Evolutionary conservation across 64 coral and sea anemone genomes (phyloP).

Genomic region (Hydrozoanthus tunicans): DNA sequence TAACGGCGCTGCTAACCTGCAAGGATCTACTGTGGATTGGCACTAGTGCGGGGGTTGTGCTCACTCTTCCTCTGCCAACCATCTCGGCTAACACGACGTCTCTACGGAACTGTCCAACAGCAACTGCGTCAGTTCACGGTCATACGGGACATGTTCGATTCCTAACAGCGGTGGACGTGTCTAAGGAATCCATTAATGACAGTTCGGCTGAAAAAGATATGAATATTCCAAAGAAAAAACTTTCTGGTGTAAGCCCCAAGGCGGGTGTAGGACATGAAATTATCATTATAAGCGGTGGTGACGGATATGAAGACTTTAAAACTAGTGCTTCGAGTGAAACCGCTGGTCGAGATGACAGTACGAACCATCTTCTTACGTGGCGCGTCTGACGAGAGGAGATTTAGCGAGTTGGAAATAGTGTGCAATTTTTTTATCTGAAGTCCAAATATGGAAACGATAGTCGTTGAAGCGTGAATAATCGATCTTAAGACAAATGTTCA

Average conservation of each 20-base stretch:
- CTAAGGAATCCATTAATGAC: constrained; percentile 72
- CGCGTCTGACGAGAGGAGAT: constrained; percentile 71
- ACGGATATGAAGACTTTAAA: constrained; percentile 99
- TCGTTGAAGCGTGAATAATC: not conserved
- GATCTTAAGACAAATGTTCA: not conserved
- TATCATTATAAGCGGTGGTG: constrained; percentile 97
- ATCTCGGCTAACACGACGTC: constrained; percentile 93
- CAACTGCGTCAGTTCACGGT: constrained; percentile 91
- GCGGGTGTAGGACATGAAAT: constrained; percentile 56
- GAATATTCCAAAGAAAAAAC: constrained; percentile 32
- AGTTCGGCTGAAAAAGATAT: constrained; percentile 68
- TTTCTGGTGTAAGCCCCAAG: constrained; percentile 43
- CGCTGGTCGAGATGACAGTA: constrained; percentile 99
- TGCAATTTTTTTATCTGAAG: not conserved
- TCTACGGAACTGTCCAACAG: constrained; percentile 82
- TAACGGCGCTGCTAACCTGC: constrained; percentile 89
- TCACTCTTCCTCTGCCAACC: constrained; percentile 95
- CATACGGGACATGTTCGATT: constrained; percentile 99
- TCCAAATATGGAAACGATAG: not conserved
- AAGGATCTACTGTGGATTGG: constrained; percentile 99
- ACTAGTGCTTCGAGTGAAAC: constrained; percentile 95
- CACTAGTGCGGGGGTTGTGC: constrained; percentile 97
- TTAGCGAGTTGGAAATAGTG: not conserved
- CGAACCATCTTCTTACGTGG: constrained; percentile 97
- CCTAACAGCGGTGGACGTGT: constrained; percentile 90